A percentile compares a stretch with the other conserved stretches of the same genome.
These are phyloP conservation scores for Pollenia amentaria DNA, from an alignment of 2,888 invertebrate species.

Conservation along the genomic window DNA sequence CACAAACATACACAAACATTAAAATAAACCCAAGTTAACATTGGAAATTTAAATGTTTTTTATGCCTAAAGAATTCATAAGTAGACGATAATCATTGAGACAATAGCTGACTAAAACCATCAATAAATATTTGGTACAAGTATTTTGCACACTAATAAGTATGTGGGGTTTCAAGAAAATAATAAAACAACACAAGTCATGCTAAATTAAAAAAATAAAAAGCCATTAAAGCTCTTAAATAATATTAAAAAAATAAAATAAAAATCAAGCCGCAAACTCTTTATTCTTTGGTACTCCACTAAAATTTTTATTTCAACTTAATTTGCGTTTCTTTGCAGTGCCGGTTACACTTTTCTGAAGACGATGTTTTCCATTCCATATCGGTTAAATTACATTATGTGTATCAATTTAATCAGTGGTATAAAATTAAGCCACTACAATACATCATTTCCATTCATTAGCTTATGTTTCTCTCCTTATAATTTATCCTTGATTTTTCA, in stretches of 20 bases:
- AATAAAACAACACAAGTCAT: too few relatives aligned
- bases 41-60: constrained; percentile 60
- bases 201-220: too few relatives aligned
- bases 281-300: too few relatives aligned
- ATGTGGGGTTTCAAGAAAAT: too few relatives aligned
- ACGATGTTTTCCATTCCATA: neutral
- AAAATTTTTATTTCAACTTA: neutral
- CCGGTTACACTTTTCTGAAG: neutral
- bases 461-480: neutral
- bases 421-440: constrained; percentile 26
- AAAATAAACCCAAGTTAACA: constrained; percentile 27
- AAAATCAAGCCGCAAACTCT: too few relatives aligned
- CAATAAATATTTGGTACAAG: neutral
- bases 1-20: neutral
- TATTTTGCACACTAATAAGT: neutral
- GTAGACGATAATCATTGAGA: constrained; percentile 50
- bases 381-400: constrained; percentile 5
- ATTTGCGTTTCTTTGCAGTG: neutral
- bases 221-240: too few relatives aligned
- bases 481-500: constrained; percentile 32
- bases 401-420: constrained; percentile 33
- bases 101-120: constrained; percentile 14
- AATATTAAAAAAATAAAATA: too few relatives aligned
- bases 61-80: constrained; percentile 55
- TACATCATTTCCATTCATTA: constrained; percentile 31